Conservation (phyloP, 1,140 invertebrate species). For the Leguminivora glycinivorella region DNA sequence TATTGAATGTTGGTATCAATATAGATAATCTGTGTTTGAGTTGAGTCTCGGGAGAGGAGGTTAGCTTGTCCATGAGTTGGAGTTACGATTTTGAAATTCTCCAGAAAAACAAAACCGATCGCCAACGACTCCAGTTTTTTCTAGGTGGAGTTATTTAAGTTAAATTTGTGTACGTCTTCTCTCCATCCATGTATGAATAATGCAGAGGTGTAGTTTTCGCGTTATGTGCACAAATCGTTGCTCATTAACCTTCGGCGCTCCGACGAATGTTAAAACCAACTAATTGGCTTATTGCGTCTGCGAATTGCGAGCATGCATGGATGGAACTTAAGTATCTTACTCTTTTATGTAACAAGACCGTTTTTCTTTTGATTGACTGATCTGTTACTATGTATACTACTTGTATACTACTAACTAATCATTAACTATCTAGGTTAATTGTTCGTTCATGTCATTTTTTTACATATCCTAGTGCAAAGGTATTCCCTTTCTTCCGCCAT, state of each 20-base stretch:
- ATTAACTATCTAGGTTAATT: no score
- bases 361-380: neutral
- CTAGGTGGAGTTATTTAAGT: neutral
- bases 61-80: no score
- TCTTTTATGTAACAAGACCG: neutral
- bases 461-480: no score
- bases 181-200: constrained; percentile 48
- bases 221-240: constrained; percentile 29
- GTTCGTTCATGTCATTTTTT: no score
- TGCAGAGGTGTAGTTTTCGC: constrained; percentile 82
- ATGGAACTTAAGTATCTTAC: neutral
- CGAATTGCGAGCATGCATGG: constrained; percentile 8
- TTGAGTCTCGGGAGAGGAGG: no score
- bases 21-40: no score
- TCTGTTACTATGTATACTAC: neutral
- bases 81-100: no score
- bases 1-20: no score
- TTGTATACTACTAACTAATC: no score
- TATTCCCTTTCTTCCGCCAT: no score
- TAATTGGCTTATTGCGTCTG: constrained; percentile 45
- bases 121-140: no score
- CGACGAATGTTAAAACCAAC: constrained; percentile 44
- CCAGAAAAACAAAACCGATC: no score
- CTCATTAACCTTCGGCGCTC: constrained; percentile 47
- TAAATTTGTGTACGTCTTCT: neutral